These are phyloP conservation scores for Solen grandis DNA, from an alignment of 1,140 invertebrate species.

Conservation along the genomic window DNA sequence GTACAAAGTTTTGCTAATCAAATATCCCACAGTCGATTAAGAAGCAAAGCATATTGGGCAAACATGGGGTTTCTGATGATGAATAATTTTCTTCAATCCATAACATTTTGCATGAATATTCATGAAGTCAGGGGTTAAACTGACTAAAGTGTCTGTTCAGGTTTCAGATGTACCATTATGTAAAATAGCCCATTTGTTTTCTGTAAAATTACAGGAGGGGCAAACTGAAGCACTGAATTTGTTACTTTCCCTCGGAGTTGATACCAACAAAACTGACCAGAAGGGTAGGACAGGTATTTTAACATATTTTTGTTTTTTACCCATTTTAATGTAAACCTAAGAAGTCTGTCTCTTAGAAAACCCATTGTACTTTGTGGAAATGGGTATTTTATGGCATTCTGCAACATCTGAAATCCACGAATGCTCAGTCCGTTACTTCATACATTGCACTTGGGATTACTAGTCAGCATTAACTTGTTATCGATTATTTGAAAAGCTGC, in stretches of 20 bases:
- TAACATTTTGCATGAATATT: background rate
- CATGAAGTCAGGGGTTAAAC: background rate
- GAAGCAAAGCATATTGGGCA: background rate
- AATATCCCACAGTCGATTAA: background rate
- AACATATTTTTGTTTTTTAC: background rate
- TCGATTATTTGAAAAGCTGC: too few relatives aligned
- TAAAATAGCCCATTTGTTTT: background rate
- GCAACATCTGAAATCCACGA: too few relatives aligned
- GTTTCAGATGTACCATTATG: background rate
- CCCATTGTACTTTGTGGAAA: background rate
- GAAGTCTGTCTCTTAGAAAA: background rate
- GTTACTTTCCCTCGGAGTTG: constrained; percentile 49
- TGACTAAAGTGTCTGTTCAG: background rate
- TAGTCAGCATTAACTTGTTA: background rate
- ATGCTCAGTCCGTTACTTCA: too few relatives aligned
- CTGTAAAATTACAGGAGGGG: constrained; percentile 55
- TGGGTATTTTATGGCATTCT: too few relatives aligned
- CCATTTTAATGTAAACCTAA: background rate
- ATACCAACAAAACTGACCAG: constrained; percentile 48
- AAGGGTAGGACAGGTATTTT: constrained; percentile 62
- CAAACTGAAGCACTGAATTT: constrained; percentile 40
- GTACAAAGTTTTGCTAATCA: too few relatives aligned
- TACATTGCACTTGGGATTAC: too few relatives aligned
- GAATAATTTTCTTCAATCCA: background rate
- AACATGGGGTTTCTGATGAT: background rate